phyloP scores from a whole-genome alignment of 2,888 invertebrate genomes.

The Macrostomum cliftonense region DNA sequence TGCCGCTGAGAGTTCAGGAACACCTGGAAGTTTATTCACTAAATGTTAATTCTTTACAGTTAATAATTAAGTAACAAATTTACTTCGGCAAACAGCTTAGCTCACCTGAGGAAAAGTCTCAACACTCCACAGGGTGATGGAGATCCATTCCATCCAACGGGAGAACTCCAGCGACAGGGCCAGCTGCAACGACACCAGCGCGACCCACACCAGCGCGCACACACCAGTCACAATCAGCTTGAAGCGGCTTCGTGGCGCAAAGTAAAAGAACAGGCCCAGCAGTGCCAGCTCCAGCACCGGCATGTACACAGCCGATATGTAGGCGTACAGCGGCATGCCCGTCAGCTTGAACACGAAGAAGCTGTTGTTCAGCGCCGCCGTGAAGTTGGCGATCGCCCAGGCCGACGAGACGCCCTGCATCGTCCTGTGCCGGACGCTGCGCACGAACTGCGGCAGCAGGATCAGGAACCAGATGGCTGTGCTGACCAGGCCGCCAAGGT shows the following conservation, averaged over 20 bases:
- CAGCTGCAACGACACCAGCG: slow-evolving; percentile 9
- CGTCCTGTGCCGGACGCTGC: slow-evolving; percentile 18
- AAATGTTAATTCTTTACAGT: no score
- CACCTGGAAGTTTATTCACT: no score
- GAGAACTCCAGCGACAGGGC: slow-evolving; percentile 10
- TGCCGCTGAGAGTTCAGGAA: slow-evolving; percentile 16
- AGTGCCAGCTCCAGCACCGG: slow-evolving; percentile 16
- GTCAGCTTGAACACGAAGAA: slow-evolving; percentile 17
- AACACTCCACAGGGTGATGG: slow-evolving; percentile 17
- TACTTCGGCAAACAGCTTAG: no score
- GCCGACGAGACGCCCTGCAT: slow-evolving; percentile 16
- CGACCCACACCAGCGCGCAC: slow-evolving; percentile 14
- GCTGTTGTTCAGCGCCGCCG: slow-evolving; percentile 17
- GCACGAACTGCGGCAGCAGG: slow-evolving; percentile 18
- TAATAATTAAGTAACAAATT: no score
- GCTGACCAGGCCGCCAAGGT: slow-evolving; percentile 16
- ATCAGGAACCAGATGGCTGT: slow-evolving; percentile 18
- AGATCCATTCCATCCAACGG: slow-evolving; percentile 15
- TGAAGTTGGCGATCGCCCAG: slow-evolving; percentile 19
- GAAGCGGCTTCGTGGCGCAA: background rate
- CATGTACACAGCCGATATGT: slow-evolving; percentile 17
- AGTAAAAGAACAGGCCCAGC: slow-evolving; percentile 16
- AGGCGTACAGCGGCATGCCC: slow-evolving; percentile 15
- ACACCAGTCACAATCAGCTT: slow-evolving; percentile 12
- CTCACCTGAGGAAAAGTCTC: slow-evolving; percentile 19